These are phyloP conservation scores for Heteronetta atricapilla DNA, from an alignment of 2,113 vertebrate genomes.

Conservation along the genomic window DNA sequence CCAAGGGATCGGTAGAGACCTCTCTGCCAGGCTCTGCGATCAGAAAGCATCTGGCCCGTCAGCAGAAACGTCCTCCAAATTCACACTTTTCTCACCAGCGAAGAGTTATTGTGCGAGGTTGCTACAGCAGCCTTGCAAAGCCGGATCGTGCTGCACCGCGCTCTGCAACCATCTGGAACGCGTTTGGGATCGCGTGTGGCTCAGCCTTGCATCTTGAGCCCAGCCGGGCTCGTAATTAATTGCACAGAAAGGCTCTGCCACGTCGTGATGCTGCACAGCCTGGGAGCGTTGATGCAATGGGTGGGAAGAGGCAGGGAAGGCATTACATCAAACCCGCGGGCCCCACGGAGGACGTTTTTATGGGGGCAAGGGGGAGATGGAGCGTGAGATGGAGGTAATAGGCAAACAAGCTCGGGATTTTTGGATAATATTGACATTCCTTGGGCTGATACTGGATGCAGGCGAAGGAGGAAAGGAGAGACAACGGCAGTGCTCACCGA, in stretches of 20 bases:
- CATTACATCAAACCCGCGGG: background rate
- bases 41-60: background rate
- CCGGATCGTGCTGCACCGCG: background rate
- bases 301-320: background rate
- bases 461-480: background rate
- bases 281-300: background rate
- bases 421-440: fast-evolving
- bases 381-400: background rate
- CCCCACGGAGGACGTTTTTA: background rate
- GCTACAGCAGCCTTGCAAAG: background rate
- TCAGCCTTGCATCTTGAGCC: background rate
- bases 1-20: background rate
- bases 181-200: background rate
- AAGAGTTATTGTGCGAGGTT: background rate
- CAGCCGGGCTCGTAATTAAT: background rate
- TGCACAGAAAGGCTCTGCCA: background rate
- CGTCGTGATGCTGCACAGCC: background rate
- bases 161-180: background rate
- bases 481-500: fast-evolving
- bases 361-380: background rate
- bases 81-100: too few species aligned
- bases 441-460: fast-evolving
- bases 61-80: background rate
- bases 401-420: background rate
- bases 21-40: background rate